Evolutionary conservation across 2,888 invertebrate species (phyloP), one percentile per base, ranked within the genome.

Genomic region (Vesta saturnalis): DNA sequence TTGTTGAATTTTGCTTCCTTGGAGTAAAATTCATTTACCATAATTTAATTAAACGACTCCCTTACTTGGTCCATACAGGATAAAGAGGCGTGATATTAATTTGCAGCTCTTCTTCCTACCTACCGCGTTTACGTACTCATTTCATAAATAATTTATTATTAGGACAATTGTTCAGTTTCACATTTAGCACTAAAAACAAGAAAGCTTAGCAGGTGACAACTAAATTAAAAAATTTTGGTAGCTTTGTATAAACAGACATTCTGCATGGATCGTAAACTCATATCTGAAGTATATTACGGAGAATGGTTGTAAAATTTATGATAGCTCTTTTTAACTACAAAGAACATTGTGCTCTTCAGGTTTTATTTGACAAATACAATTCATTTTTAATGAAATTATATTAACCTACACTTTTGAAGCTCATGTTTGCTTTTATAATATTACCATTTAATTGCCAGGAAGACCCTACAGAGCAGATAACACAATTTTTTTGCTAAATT

Each of bases 351-450:
- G 5, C 10, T 30, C 6, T 30, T 30, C 30, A 30, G 10, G 10
- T 30, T 30, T 30, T 30, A 30, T 30, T 30, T 30, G 30, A 30
- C 30, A 30, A 30, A 30, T 30, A 30, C 30, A 10, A 30, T 30
- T 30, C 5, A 30, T 30, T 30, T 30, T 30, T 30, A 30, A 30
- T 10, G 30, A 30, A 30, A 10, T n/a, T n/a, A n/a, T n/a, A n/a
- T n/a, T n/a, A n/a, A n/a, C n/a, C 30, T 5, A 6, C 30, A 30
- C 30, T 30, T 30, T 30, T 30, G 30, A 10, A 6, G 10, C 30
- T 30, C 10, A 5, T 49, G 16, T 49, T 49, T 49, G 49, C 49
- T 19, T 49, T 49, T 49, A 16, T 19, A 49, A 49, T 49, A 49
- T 49, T 49, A 49, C 49, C 15, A 15, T 49, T 49, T 49, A 49